Evolutionary conservation across 2,888 invertebrate species (phyloP).

Genomic region (Netelia virgata): DNA sequence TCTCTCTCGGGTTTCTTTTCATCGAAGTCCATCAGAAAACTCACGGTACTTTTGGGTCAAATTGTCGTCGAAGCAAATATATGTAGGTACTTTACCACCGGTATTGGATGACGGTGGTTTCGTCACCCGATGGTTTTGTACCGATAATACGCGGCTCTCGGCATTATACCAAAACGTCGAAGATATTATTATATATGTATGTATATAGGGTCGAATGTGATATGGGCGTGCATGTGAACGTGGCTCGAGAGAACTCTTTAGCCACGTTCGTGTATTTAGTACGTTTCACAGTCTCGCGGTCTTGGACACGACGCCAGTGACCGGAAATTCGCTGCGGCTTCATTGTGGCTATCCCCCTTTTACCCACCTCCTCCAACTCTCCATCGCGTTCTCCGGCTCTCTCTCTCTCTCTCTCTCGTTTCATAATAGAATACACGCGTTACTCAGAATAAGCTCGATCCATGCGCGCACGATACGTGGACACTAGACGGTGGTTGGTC

Average conservation of each 20-base stretch:
- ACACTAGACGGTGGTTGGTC: slow-evolving; percentile 8
- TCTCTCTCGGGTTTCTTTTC: too few relatives aligned
- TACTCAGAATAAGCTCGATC: slow-evolving; percentile 62
- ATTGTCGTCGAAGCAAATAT: too few relatives aligned
- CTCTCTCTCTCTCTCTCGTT: slow-evolving; percentile 22
- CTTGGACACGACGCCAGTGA: slow-evolving; percentile 50
- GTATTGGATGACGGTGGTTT: too few relatives aligned
- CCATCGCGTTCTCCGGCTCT: slow-evolving; percentile 2
- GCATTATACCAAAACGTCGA: too few relatives aligned
- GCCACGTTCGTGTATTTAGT: slow-evolving; percentile 51
- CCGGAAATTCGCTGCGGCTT: slow-evolving; percentile 65
- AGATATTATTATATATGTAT: too few relatives aligned
- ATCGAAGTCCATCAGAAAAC: too few relatives aligned
- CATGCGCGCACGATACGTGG: slow-evolving; percentile 42
- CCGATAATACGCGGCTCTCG: too few relatives aligned
- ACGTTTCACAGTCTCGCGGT: slow-evolving; percentile 61
- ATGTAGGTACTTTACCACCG: too few relatives aligned
- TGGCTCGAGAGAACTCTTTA: neutral
- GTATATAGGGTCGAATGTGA: too few relatives aligned
- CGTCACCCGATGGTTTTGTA: too few relatives aligned
- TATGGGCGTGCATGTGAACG: neutral
- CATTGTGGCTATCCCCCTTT: slow-evolving; percentile 53
- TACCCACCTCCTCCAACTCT: slow-evolving; percentile 10
- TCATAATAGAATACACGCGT: slow-evolving; percentile 60
- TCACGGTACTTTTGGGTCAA: too few relatives aligned